Conservation (phyloP, 2,113 vertebrate genomes). For the Agapornis roseicollis region DNA sequence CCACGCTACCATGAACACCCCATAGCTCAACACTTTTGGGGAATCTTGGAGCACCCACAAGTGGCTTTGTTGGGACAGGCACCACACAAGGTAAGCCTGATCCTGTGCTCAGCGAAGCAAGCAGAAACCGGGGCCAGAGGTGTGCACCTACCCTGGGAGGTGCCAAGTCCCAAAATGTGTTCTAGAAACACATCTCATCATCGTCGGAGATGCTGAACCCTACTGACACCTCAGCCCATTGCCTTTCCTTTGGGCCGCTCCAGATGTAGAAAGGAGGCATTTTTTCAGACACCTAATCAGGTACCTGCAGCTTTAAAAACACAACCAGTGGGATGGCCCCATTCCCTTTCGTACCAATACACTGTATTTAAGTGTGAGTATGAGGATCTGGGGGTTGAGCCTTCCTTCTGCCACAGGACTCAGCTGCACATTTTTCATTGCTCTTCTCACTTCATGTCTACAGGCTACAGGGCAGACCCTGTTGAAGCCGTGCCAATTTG, state of each 20-base stretch:
- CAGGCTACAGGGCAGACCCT: neutral
- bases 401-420: neutral
- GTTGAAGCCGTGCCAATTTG: neutral
- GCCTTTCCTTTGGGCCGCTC: neutral
- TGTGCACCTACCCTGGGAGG: neutral
- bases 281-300: neutral
- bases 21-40: neutral
- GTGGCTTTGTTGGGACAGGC: neutral
- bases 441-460: neutral
- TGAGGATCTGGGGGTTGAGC: neutral
- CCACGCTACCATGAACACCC: fast-evolving
- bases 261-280: neutral
- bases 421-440: neutral
- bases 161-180: neutral
- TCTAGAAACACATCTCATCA: neutral
- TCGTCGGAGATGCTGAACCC: neutral
- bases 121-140: neutral
- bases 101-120: neutral
- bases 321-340: neutral
- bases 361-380: neutral
- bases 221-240: neutral
- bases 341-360: neutral
- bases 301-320: neutral
- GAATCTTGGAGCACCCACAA: neutral
- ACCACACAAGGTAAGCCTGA: neutral